Evolutionary conservation across 1,140 invertebrate species (phyloP), one percentile per base, ranked within the genome.

Genomic region (Leptinotarsa texana): DNA sequence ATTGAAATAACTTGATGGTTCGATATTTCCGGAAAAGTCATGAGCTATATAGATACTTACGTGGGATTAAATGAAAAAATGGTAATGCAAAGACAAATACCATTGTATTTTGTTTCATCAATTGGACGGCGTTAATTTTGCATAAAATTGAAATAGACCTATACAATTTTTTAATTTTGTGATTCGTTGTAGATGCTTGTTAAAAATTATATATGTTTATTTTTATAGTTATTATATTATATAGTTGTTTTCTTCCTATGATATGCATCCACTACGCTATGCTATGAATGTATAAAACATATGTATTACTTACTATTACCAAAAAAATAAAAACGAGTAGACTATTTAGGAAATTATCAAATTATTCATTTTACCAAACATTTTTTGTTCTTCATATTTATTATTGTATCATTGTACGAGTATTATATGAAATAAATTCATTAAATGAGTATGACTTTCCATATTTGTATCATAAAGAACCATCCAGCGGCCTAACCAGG

Each of bases 361-460:
- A 78, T 75, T 71, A 71, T 77, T 76, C 79, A 74, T 71, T 74
- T 72, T 79, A 51, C 71, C 66, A 66, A 78, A 78, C 67, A 49
- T 72, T 66, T n/a, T 69, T 63, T 62, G 61, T 72, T 61, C 66
- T 74, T 79, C 63, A 67, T 74, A 75, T 51, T 76, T 72, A 77
- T 77, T 78, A 79, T 57, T 80, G 79, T 80, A 80, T 80, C 77
- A 80, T 80, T 80, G 79, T 80, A 79, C 74, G 79, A 79, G 77
- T 77, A 79, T 76, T 77, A 79, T 79, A 79, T 79, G 66, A 76
- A 78, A 75, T 78, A 78, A 77, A 79, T 70, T 57, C 33, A 70
- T 57, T 22, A 70, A 70, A 65, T 65, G 51, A 57, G n/a, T 42
- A 8, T 42, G 33, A 42, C 8, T 42, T 42, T 42, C 33, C 6